A percentile compares a stretch with the other conserved stretches of the same genome.
phyloP scores from a whole-genome alignment of 2,113 vertebrate genomes.

The Anthoscopus minutus region DNA sequence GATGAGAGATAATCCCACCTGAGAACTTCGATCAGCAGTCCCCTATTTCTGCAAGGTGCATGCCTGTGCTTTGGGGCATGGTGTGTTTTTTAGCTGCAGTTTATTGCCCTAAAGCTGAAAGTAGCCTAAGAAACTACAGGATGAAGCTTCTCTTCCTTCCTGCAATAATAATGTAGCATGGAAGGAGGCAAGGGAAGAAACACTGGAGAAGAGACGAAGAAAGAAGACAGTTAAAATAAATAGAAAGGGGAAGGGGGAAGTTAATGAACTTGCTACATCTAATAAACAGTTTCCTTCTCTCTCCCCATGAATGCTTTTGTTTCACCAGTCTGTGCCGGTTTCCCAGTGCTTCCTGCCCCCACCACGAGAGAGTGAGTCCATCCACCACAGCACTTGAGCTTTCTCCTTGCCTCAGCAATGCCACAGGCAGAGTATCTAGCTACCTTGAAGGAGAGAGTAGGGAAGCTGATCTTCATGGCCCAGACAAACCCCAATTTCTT shows the following conservation, averaged over 20 bases:
- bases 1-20: fast-evolving
- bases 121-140: background rate
- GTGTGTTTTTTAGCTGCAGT: background rate
- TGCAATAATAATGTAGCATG: background rate
- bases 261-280: background rate
- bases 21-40: background rate
- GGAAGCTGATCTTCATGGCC: background rate
- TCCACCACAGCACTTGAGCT: background rate
- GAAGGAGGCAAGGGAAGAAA: conserved; percentile 1
- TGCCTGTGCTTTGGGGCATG: fast-evolving
- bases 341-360: background rate
- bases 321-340: background rate
- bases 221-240: conserved; percentile 19
- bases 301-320: background rate
- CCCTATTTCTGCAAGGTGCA: background rate
- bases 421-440: fast-evolving
- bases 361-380: background rate
- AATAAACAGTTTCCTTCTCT: conserved; percentile 32
- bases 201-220: background rate
- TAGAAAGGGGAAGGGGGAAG: background rate
- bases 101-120: background rate
- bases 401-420: background rate
- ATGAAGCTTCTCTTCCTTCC: background rate
- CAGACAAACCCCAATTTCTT: conserved; percentile 16
- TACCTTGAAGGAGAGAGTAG: background rate